Evolutionary conservation across 2,113 vertebrate genomes (phyloP).

Genomic region (Chlorodrepanis virens): DNA sequence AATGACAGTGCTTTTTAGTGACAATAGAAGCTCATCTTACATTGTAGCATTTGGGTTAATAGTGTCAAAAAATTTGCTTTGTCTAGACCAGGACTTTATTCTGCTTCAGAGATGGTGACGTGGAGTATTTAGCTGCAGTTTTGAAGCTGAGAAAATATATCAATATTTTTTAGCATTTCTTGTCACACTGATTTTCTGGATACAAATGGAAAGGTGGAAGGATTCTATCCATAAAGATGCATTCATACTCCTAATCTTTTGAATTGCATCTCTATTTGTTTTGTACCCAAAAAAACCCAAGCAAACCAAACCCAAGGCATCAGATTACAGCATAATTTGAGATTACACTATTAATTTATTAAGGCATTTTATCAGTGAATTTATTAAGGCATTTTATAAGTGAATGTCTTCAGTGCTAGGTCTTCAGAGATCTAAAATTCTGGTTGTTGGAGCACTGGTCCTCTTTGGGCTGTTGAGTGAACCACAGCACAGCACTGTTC

Average conservation of each 20-base stretch:
- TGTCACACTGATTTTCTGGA: not conserved
- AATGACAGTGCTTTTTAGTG: not conserved
- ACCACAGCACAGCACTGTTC: not conserved
- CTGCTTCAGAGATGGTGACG: not conserved
- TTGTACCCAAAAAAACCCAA: not conserved
- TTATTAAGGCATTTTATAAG: not conserved
- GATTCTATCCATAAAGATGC: not conserved
- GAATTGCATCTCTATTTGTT: not conserved
- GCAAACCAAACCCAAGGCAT: not conserved
- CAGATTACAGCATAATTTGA: not conserved
- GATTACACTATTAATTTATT: not conserved
- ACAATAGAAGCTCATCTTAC: not conserved
- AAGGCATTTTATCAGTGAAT: not conserved
- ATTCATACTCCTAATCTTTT: not conserved
- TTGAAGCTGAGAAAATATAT: not conserved
- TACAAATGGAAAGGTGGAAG: not conserved
- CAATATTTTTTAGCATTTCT: not conserved
- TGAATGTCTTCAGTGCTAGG: not conserved
- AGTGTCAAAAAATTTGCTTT: not conserved
- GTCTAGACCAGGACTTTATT: not conserved
- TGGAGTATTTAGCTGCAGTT: not conserved
- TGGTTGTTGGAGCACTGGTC: not conserved
- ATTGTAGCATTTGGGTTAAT: not conserved
- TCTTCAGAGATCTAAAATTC: not conserved
- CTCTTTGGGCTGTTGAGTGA: not conserved